Percentiles rank a stretch among this genome's conserved stretches.
Conservation (phyloP, 2,888 invertebrate species). For the Phasia obesa region DNA sequence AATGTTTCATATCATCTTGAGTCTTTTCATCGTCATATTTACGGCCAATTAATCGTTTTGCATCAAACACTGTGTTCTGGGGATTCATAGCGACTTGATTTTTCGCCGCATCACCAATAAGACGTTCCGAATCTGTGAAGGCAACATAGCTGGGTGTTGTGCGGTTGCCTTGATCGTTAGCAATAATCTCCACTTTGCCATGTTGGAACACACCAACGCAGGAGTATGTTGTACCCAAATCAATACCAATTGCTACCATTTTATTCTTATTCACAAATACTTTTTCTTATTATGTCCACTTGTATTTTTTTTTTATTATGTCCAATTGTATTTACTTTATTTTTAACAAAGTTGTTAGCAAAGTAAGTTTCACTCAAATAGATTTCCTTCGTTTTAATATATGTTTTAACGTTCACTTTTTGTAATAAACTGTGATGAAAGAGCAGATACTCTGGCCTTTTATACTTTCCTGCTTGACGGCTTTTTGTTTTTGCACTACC, state of each 20-base stretch:
- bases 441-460: no score
- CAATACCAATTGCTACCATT: constrained; percentile 86
- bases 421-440: no score
- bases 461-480: no score
- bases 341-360: no score
- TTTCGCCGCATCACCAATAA: constrained; percentile 88
- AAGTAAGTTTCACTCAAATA: no score
- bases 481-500: no score
- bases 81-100: constrained; percentile 95
- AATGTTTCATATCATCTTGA: constrained; percentile 96
- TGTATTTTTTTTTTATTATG: no score
- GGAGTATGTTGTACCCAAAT: constrained; percentile 85
- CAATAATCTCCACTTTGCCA: constrained; percentile 92
- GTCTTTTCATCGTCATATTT: constrained; percentile 93
- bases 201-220: constrained; percentile 92
- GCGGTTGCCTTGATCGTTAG: constrained; percentile 89
- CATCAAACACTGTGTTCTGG: constrained; percentile 95
- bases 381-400: no score
- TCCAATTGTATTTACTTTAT: no score
- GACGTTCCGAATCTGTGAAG: constrained; percentile 91
- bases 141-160: constrained; percentile 84
- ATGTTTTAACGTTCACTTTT: no score
- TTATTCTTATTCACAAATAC: constrained; percentile 79
- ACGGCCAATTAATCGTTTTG: constrained; percentile 96
- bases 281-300: no score